These are phyloP conservation scores for Phalacrocorax aristotelis DNA, from an alignment of 2,113 vertebrate genomes.

Conservation along the genomic window DNA sequence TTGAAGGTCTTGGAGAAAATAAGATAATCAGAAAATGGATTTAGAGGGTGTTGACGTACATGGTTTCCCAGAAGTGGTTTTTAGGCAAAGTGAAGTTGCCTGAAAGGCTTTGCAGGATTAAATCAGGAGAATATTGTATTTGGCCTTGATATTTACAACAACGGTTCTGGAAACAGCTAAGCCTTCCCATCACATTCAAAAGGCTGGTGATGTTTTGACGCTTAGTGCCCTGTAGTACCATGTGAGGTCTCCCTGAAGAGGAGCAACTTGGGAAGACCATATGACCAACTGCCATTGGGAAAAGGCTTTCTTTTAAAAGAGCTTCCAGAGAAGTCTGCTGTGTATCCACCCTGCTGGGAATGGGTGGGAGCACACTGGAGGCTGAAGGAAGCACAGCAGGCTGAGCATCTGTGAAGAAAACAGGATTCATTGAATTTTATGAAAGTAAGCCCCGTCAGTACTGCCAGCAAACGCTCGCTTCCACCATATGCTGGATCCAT, in stretches of 20 bases:
- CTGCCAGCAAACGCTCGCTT: background rate
- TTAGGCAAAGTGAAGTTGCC: background rate
- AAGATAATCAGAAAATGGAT: background rate
- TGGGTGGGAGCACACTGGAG: background rate
- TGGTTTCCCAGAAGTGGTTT: background rate
- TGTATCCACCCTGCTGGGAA: background rate
- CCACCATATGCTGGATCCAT: background rate
- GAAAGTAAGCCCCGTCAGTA: background rate
- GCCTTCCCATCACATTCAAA: background rate
- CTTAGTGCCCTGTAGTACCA: background rate
- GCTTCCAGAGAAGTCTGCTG: background rate
- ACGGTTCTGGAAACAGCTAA: background rate
- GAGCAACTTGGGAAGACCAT: background rate
- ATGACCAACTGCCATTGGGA: background rate
- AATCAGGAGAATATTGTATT: background rate
- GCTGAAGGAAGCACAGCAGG: background rate
- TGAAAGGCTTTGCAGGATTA: conserved; percentile 3
- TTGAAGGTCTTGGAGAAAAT: background rate
- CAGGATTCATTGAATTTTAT: background rate
- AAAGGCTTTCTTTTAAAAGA: background rate
- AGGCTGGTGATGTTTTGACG: background rate
- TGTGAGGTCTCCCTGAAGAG: background rate
- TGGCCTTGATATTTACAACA: background rate
- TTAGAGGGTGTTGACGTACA: background rate
- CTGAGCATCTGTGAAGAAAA: background rate